These are phyloP conservation scores for Passer montanus DNA, from an alignment of 2,113 vertebrate genomes.

Conservation along the genomic window DNA sequence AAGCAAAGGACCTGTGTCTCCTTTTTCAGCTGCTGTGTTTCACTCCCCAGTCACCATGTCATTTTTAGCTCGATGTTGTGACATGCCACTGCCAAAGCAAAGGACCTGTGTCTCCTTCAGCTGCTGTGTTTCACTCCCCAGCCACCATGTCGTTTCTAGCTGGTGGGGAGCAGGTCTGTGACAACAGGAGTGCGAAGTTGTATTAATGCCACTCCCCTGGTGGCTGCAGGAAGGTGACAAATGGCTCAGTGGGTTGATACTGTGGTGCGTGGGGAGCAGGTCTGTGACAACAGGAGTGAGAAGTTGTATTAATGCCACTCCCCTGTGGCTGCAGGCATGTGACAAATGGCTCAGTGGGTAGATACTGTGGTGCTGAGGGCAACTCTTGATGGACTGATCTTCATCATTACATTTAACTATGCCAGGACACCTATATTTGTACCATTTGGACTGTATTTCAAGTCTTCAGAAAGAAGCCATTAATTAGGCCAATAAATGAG, in stretches of 20 bases:
- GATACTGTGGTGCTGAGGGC: neutral
- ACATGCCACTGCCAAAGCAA: accelerated
- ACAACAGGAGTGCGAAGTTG: neutral
- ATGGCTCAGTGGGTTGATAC: neutral
- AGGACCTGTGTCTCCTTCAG: neutral
- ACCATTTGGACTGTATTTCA: neutral
- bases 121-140: neutral
- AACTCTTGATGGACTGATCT: neutral
- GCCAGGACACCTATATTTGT: neutral
- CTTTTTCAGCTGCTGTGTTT: neutral
- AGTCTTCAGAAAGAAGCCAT: neutral
- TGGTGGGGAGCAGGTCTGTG: neutral
- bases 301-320: neutral
- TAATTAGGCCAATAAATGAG: constrained; percentile 32
- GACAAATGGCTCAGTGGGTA: neutral
- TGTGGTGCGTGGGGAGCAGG: neutral
- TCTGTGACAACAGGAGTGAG: neutral
- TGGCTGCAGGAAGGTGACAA: neutral
- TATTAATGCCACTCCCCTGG: neutral
- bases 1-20: accelerated
- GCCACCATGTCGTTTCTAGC: neutral
- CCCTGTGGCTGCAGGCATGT: neutral
- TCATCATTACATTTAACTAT: neutral
- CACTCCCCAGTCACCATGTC: accelerated
- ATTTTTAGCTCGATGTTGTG: neutral